Percentiles rank a stretch among this genome's conserved stretches.
These are phyloP conservation scores for Sipha flava DNA, from an alignment of 1,140 invertebrate genomes.

Conservation along the genomic window DNA sequence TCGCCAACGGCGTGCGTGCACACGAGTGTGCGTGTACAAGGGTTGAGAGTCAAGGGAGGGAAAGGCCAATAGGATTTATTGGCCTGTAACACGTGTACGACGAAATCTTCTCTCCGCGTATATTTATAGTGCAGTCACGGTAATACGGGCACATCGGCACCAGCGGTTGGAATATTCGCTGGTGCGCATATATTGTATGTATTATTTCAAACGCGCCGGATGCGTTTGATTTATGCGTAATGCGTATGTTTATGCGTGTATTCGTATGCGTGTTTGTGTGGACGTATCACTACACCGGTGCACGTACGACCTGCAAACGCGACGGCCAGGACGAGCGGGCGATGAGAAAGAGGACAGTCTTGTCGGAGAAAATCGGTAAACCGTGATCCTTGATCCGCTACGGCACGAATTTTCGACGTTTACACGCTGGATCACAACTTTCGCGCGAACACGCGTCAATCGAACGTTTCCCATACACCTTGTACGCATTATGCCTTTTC, in stretches of 20 bases:
- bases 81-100: slow-evolving; percentile 27
- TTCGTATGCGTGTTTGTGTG: not conserved
- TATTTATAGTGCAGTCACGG: not conserved
- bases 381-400: too few species aligned
- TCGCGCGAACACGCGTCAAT: too few species aligned
- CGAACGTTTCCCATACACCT: too few species aligned
- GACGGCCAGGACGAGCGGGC: too few species aligned
- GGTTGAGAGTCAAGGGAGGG: not conserved
- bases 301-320: too few species aligned
- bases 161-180: not conserved
- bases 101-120: slow-evolving; percentile 19
- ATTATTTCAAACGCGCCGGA: slow-evolving; percentile 18
- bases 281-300: too few species aligned
- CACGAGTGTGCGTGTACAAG: not conserved
- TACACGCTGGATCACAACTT: too few species aligned
- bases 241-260: not conserved
- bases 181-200: not conserved
- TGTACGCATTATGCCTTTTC: too few species aligned
- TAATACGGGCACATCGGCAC: not conserved
- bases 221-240: slow-evolving; percentile 22
- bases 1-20: not conserved
- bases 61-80: slow-evolving; percentile 13
- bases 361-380: too few species aligned
- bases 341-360: too few species aligned
- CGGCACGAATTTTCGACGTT: too few species aligned